These are phyloP conservation scores for Pangasius sanitwongsei DNA, from an alignment of 2,797 vertebrate species.

Conservation along the genomic window DNA sequence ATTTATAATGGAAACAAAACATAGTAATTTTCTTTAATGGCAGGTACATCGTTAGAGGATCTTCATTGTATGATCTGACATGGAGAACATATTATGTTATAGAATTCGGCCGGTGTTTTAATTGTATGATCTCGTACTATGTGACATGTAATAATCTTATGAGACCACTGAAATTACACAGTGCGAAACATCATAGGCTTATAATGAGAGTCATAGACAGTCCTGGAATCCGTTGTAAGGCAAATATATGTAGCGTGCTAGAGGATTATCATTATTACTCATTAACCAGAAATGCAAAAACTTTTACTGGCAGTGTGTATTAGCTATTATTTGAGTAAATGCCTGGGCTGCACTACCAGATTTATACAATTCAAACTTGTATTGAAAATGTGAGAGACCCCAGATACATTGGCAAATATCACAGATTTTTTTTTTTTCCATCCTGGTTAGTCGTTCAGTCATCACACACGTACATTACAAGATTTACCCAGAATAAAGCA, in stretches of 20 bases:
- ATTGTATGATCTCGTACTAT: no score
- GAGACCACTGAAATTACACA: not conserved
- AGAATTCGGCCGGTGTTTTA: not conserved
- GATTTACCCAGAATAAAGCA: not conserved
- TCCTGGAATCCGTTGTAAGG: not conserved
- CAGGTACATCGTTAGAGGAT: no score
- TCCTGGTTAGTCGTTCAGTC: not conserved
- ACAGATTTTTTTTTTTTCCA: no score
- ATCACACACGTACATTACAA: not conserved
- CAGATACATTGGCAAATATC: not conserved
- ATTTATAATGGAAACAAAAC: not conserved
- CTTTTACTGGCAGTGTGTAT: not conserved
- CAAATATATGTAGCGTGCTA: not conserved
- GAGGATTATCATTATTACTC: not conserved
- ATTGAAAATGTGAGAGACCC: not conserved
- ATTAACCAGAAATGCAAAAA: not conserved
- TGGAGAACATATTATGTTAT: no score
- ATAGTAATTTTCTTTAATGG: not conserved
- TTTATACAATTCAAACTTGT: not conserved
- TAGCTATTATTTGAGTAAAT: not conserved
- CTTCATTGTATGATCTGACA: no score
- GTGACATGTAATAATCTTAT: not conserved
- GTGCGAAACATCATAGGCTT: not conserved
- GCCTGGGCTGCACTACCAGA: not conserved
- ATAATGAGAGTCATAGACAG: not conserved